Conservation (phyloP, 2,113 vertebrate species). For the Uria lomvia region DNA sequence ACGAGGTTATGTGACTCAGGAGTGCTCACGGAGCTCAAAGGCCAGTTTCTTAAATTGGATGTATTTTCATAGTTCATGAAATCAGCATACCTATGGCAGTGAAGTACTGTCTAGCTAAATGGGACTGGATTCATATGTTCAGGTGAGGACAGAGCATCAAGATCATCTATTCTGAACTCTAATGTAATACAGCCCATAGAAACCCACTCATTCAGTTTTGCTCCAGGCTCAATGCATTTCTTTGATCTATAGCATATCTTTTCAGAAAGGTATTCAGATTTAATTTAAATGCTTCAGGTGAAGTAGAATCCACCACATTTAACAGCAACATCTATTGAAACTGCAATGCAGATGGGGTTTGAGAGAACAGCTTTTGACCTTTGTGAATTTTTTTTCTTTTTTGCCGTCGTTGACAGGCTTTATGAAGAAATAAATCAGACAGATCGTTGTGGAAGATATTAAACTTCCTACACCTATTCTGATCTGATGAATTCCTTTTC, state of each 20-base stretch:
- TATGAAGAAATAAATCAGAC: slow-evolving; percentile 26
- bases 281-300: slow-evolving; percentile 17
- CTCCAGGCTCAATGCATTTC: neutral
- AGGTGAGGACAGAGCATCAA: neutral
- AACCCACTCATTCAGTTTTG: neutral
- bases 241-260: slow-evolving; percentile 27
- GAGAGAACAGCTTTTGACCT: slow-evolving; percentile 28
- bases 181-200: neutral
- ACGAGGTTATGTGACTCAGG: neutral
- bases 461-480: slow-evolving; percentile 32
- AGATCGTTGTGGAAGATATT: neutral
- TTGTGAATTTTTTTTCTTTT: neutral
- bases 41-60: neutral
- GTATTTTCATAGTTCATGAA: neutral
- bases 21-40: neutral
- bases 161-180: neutral
- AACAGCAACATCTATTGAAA: neutral
- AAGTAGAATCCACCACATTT: neutral
- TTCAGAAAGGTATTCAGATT: slow-evolving; percentile 34
- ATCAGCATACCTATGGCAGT: neutral
- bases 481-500: slow-evolving; percentile 19
- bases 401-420: neutral
- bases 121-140: neutral
- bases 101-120: neutral
- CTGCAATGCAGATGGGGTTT: slow-evolving; percentile 4